Evolutionary conservation across 1,140 invertebrate species (phyloP).

Genomic region (Megalopta genalis): DNA sequence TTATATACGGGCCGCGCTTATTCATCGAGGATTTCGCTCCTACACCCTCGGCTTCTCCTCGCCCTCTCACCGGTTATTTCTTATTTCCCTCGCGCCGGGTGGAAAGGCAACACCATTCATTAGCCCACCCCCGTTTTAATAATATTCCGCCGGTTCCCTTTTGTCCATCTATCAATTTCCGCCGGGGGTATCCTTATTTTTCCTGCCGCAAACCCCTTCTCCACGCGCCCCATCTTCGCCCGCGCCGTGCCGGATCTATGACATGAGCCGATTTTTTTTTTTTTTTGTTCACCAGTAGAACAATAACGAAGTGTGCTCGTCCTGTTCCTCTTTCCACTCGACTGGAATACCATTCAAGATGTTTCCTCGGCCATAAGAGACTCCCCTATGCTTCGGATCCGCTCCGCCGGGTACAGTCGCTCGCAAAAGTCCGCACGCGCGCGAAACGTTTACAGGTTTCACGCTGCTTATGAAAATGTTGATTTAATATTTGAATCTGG

Average conservation of each 20-base stretch:
- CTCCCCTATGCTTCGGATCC: neutral
- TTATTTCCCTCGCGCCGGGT: constrained; percentile 49
- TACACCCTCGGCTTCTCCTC: neutral
- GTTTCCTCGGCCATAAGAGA: neutral
- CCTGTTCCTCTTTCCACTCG: neutral
- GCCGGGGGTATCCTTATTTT: constrained; percentile 27
- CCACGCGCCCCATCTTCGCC: neutral
- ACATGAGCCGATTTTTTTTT: neutral
- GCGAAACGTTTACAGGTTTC: no score
- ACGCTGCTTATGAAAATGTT: no score
- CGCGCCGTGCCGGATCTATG: neutral
- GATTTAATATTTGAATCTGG: no score
- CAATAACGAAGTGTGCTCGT: neutral
- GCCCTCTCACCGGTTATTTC: neutral
- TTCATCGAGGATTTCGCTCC: constrained; percentile 49
- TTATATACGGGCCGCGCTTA: constrained; percentile 59
- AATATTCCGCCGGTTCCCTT: constrained; percentile 37
- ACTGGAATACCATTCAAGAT: neutral
- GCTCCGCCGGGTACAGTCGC: neutral
- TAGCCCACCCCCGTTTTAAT: constrained; percentile 31
- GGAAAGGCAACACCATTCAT: constrained; percentile 50
- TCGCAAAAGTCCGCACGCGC: no score
- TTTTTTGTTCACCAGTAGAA: constrained; percentile 29
- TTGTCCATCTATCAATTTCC: constrained; percentile 40
- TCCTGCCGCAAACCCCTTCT: no score